Conservation (phyloP, 2,113 vertebrate species). For the Piprites chloris region DNA sequence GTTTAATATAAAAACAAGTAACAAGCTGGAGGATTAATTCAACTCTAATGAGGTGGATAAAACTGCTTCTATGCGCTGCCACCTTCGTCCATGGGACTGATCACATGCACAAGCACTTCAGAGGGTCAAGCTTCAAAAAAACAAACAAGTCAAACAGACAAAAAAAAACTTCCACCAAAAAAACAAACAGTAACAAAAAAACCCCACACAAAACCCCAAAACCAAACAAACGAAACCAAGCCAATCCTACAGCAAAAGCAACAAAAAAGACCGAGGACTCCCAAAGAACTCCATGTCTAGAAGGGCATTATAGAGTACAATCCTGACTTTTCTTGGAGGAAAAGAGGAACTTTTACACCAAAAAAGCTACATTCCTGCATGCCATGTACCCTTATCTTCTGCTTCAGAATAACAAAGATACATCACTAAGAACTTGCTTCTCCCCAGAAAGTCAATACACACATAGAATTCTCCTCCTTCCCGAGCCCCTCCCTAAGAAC, state of each 20-base stretch:
- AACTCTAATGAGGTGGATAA: not conserved
- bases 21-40: not conserved
- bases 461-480: not conserved
- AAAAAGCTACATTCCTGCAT: not conserved
- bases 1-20: not conserved
- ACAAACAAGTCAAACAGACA: not conserved
- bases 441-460: not conserved
- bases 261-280: not conserved
- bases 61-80: not conserved
- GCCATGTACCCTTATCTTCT: not conserved
- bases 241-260: not conserved
- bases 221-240: not conserved
- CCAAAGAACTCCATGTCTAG: not conserved
- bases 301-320: accelerated
- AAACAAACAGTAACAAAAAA: too few relatives aligned
- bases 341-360: not conserved
- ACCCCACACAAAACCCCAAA: not conserved
- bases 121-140: not conserved
- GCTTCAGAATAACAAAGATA: not conserved
- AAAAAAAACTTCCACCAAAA: not conserved
- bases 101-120: not conserved
- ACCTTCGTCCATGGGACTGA: not conserved
- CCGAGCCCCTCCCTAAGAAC: not conserved
- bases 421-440: not conserved
- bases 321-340: not conserved